Conservation (phyloP, 1,140 invertebrate species). For the Intoshia linei region DNA sequence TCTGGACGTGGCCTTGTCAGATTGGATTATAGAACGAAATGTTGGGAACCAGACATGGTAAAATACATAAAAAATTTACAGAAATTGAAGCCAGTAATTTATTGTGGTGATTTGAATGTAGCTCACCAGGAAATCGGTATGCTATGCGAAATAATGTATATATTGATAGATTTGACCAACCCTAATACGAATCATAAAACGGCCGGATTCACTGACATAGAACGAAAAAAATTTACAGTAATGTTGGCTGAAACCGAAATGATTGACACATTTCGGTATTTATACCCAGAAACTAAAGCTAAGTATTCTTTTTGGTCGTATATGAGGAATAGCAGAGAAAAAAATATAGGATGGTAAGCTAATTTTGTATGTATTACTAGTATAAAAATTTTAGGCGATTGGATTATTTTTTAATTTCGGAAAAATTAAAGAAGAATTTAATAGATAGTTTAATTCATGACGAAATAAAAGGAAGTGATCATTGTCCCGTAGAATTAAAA, state of each 20-base stretch:
- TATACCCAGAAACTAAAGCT: slow-evolving; percentile 47
- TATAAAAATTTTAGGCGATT: slow-evolving; percentile 35
- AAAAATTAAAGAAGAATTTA: slow-evolving; percentile 36
- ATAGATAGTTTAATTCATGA: slow-evolving; percentile 33
- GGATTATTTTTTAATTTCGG: slow-evolving; percentile 63
- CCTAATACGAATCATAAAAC: slow-evolving; percentile 63
- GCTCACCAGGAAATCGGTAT: slow-evolving; percentile 64
- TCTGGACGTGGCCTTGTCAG: slow-evolving; percentile 45
- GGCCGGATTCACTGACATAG: slow-evolving; percentile 73
- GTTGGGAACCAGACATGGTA: slow-evolving; percentile 55
- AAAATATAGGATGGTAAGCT: slow-evolving; percentile 64
- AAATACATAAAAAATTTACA: slow-evolving; percentile 44
- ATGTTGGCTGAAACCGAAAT: slow-evolving; percentile 38
- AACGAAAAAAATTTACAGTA: slow-evolving; percentile 51
- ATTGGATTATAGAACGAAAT: slow-evolving; percentile 41
- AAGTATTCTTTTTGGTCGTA: slow-evolving; percentile 82
- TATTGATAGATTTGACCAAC: slow-evolving; percentile 51
- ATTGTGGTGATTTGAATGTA: slow-evolving; percentile 85
- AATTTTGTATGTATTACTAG: not conserved
- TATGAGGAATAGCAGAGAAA: slow-evolving; percentile 42
- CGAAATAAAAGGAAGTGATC: slow-evolving; percentile 21
- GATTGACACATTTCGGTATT: slow-evolving; percentile 48
- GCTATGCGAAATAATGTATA: not conserved
- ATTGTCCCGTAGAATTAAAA: slow-evolving; percentile 17
- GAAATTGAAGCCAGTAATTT: slow-evolving; percentile 56